A percentile compares a stretch with the other conserved stretches of the same genome.
Conservation (phyloP, 2,797 vertebrate genomes). For the Strix occidentalis region DNA sequence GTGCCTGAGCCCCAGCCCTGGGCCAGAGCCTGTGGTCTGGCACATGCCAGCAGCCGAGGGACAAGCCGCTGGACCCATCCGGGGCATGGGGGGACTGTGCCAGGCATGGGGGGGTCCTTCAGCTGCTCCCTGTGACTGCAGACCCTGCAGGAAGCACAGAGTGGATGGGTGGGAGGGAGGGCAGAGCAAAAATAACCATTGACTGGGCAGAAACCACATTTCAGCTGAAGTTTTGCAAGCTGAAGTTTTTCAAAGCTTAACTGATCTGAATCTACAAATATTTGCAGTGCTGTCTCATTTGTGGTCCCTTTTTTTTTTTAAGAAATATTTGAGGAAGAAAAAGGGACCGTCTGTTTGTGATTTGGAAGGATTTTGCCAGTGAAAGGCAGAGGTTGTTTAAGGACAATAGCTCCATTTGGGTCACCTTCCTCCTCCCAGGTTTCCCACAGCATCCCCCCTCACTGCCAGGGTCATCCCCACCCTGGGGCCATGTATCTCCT, state of each 20-base stretch:
- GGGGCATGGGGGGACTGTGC: fast-evolving
- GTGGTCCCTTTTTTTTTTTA: background rate
- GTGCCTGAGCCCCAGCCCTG: background rate
- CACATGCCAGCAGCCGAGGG: fast-evolving
- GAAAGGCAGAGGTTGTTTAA: background rate
- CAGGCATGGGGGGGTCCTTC: background rate
- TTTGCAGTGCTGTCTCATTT: background rate
- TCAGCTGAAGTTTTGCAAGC: background rate
- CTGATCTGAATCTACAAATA: background rate
- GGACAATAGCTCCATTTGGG: background rate
- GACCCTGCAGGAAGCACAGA: background rate
- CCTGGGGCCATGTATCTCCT: fast-evolving
- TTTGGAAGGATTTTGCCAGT: background rate
- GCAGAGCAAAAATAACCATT: background rate
- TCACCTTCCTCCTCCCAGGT: background rate
- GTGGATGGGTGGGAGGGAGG: background rate
- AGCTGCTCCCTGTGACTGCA: background rate
- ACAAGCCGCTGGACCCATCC: fast-evolving
- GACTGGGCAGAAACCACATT: background rate
- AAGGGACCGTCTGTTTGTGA: background rate
- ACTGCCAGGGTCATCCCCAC: fast-evolving
- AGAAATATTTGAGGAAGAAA: background rate
- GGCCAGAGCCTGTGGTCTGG: background rate
- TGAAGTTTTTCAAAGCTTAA: background rate
- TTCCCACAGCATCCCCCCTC: background rate